These are phyloP conservation scores for Meloe dianella DNA, from an alignment of 2,888 invertebrate species.

Conservation along the genomic window DNA sequence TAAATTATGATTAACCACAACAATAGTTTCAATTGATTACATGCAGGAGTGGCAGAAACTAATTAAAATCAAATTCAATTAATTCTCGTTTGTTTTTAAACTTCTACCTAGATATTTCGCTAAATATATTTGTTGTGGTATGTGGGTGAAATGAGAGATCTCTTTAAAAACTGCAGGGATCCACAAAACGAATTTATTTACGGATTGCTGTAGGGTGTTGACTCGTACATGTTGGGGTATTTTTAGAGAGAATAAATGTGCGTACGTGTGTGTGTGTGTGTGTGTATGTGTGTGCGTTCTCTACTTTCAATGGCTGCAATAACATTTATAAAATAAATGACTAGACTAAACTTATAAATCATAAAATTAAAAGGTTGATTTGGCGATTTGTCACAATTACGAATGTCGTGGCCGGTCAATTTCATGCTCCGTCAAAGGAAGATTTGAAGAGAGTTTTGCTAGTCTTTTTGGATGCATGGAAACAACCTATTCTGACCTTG, in stretches of 20 bases:
- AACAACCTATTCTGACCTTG: no score
- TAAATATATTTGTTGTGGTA: not conserved
- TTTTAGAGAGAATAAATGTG: not conserved
- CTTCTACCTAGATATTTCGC: not conserved
- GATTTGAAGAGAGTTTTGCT: not conserved
- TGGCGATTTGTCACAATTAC: not conserved
- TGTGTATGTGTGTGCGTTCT: not conserved
- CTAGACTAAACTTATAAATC: conserved; percentile 12
- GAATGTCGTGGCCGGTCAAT: not conserved
- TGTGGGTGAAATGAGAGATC: not conserved
- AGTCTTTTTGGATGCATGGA: no score
- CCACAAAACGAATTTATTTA: conserved; percentile 21
- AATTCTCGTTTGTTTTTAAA: not conserved
- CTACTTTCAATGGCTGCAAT: not conserved
- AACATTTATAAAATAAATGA: not conserved
- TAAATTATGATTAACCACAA: not conserved
- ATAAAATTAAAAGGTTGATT: not conserved
- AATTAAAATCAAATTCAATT: not conserved
- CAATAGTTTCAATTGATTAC: not conserved
- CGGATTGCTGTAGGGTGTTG: conserved; percentile 21
- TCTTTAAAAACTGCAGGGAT: conserved; percentile 19
- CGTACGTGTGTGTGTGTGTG: not conserved
- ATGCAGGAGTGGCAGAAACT: not conserved
- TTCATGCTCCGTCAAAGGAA: not conserved
- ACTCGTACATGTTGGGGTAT: conserved; percentile 6